phyloP scores from a whole-genome alignment of 2,797 vertebrate species.

The Spheniscus humboldti region DNA sequence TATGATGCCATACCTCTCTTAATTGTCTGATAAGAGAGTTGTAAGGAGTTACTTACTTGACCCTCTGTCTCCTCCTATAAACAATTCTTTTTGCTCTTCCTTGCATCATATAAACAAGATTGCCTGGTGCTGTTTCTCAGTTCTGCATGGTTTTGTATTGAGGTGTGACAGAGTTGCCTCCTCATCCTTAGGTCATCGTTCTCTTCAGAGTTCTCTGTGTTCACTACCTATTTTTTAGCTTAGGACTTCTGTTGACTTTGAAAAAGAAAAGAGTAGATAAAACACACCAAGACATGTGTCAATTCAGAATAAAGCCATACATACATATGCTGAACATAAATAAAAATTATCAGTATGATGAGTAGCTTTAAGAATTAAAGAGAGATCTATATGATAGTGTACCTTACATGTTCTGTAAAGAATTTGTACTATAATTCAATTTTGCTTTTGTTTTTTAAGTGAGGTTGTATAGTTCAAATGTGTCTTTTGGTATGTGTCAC shows the following conservation, averaged over 20 bases:
- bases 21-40: neutral
- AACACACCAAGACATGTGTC: neutral
- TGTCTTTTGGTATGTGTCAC: neutral
- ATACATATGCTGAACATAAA: neutral
- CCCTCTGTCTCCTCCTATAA: neutral
- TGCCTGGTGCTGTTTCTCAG: neutral
- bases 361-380: neutral
- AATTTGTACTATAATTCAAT: neutral
- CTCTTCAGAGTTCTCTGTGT: neutral
- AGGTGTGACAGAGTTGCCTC: neutral
- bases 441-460: neutral
- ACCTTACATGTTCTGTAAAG: neutral
- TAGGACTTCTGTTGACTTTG: neutral
- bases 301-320: neutral
- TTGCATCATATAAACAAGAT: neutral
- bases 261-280: neutral
- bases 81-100: neutral
- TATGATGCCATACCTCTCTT: neutral
- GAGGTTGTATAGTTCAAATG: neutral
- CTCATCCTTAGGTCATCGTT: fast-evolving
- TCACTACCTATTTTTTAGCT: neutral
- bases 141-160: neutral
- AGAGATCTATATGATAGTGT: neutral
- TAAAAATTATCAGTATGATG: neutral
- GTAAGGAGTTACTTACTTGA: neutral